Evolutionary conservation across 2,888 invertebrate species (phyloP).

Genomic region (Theristus sp.): DNA sequence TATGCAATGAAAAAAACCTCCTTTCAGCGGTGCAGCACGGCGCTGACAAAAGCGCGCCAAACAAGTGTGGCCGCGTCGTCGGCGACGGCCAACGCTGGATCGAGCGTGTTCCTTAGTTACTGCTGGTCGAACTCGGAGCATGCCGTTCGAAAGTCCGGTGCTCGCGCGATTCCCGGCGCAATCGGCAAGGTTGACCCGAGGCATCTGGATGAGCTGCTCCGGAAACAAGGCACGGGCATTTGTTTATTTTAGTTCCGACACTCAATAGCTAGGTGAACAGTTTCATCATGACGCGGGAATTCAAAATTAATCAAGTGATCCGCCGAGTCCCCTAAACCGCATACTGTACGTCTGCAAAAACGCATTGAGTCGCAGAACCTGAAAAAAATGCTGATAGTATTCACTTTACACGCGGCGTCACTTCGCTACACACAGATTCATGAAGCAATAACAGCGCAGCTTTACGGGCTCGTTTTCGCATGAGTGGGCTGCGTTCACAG

Average conservation of each 20-base stretch:
- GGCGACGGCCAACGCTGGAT: neutral
- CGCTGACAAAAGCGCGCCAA: neutral
- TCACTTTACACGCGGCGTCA: neutral
- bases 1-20: too few relatives aligned
- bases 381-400: too few relatives aligned
- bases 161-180: constrained; percentile 20
- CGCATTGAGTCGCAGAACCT: neutral
- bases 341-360: neutral
- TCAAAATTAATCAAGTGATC: neutral
- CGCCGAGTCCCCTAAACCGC: neutral
- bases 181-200: constrained; percentile 29
- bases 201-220: constrained; percentile 4
- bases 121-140: constrained; percentile 25
- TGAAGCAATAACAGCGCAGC: too few relatives aligned
- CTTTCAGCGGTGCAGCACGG: neutral
- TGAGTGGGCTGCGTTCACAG: neutral
- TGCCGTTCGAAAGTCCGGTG: constrained; percentile 18
- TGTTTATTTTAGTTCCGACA: neutral
- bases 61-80: neutral
- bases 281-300: neutral
- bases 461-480: too few relatives aligned
- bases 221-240: neutral
- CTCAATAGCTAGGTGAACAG: neutral
- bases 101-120: constrained; percentile 24
- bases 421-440: neutral